These are phyloP conservation scores for Paracentrotus lividus DNA, from an alignment of 53 echinoderm and acorn worm genomes.

Conservation along the genomic window DNA sequence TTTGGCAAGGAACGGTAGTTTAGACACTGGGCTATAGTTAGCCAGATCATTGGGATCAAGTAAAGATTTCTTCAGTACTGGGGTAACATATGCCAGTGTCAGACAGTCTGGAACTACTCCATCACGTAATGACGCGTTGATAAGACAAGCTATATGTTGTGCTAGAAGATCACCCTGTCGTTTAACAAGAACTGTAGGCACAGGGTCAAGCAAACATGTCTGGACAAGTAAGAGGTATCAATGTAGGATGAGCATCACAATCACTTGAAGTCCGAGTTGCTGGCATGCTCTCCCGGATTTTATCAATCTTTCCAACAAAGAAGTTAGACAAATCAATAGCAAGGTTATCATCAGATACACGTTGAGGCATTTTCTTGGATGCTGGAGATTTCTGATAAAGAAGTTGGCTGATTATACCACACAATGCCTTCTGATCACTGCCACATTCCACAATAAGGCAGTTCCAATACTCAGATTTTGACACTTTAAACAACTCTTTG, in stretches of 20 bases:
- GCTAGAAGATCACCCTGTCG: conserved; percentile 29
- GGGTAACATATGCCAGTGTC: conserved; percentile 42
- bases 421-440: conserved; percentile 32
- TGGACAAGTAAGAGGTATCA: no score
- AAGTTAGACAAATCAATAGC: background rate
- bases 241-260: background rate
- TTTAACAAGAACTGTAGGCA: conserved; percentile 42
- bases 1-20: conserved; percentile 36
- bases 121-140: conserved; percentile 1
- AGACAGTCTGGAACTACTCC: conserved; percentile 15
- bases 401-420: conserved; percentile 11
- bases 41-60: conserved; percentile 36
- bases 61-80: conserved; percentile 27
- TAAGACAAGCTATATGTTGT: background rate
- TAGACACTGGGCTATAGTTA: conserved; percentile 46
- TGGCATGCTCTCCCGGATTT: background rate
- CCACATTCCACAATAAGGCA: conserved; percentile 14
- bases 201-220: conserved; percentile 34
- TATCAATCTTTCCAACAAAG: background rate
- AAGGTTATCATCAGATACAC: background rate
- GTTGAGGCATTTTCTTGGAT: conserved; percentile 24
- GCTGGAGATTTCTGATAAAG: conserved; percentile 32
- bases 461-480: background rate
- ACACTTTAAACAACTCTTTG: conserved; percentile 3
- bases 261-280: background rate